Conservation (phyloP, 2,888 invertebrate genomes). For the Dicycla oo region DNA sequence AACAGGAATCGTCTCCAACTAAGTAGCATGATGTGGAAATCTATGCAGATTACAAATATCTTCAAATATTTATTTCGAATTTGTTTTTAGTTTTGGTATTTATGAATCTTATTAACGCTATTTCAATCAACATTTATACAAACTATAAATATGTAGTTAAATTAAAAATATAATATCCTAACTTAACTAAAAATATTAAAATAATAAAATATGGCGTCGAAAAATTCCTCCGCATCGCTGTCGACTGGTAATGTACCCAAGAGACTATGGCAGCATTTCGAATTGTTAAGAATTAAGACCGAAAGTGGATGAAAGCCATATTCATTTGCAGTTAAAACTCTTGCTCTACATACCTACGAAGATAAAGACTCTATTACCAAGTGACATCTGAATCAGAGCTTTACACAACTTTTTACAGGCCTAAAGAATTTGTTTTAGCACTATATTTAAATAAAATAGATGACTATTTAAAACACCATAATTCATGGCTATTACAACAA, state of each 20-base stretch:
- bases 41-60: neutral
- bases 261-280: too few species aligned
- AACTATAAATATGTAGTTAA: too few species aligned
- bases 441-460: constrained; percentile 29
- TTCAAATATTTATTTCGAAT: neutral
- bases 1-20: neutral
- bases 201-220: too few species aligned
- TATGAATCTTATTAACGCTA: too few species aligned
- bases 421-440: neutral
- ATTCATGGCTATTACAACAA: constrained; percentile 53
- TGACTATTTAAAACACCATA: constrained; percentile 37
- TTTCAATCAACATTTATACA: too few species aligned
- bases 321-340: neutral
- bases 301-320: neutral
- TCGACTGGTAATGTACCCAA: too few species aligned
- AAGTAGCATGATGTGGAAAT: neutral
- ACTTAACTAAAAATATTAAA: too few species aligned
- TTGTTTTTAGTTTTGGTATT: too few species aligned
- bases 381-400: constrained; percentile 8
- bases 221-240: too few species aligned
- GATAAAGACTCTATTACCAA: constrained; percentile 1
- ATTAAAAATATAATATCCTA: too few species aligned
- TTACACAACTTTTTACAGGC: neutral
- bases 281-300: neutral
- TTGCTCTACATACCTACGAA: neutral